Percentiles rank a stretch among this genome's conserved stretches.
Evolutionary conservation across 2,888 invertebrate genomes (phyloP).

Genomic region (Spodoptera littoralis): DNA sequence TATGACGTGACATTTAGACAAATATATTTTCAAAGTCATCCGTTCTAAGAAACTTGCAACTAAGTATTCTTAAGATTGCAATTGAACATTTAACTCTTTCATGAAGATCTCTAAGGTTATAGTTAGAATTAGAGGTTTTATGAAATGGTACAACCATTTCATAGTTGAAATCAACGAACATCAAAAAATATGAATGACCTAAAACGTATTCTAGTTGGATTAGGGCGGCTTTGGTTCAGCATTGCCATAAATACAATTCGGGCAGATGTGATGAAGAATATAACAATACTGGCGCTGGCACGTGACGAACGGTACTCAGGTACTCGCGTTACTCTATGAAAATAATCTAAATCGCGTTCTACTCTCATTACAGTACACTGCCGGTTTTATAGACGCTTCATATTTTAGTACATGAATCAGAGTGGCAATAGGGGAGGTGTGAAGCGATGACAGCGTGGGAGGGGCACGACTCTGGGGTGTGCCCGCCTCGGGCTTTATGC

Average conservation of each 20-base stretch:
- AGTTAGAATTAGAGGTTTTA: too few species aligned
- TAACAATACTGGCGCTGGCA: conserved; percentile 55
- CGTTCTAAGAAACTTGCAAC: conserved; percentile 18
- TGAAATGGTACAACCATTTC: conserved; percentile 9
- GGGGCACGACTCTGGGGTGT: conserved; percentile 73
- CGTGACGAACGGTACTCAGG: conserved; percentile 58
- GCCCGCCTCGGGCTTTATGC: conserved; percentile 80
- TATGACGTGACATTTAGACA: conserved; percentile 18
- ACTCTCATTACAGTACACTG: conserved; percentile 68
- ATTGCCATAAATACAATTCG: conserved; percentile 52
- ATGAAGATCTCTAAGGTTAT: neutral
- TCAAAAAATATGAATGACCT: neutral
- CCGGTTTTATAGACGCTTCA: conserved; percentile 69
- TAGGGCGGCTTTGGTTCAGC: conserved; percentile 29
- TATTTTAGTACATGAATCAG: conserved; percentile 75
- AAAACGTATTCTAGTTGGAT: conserved; percentile 16
- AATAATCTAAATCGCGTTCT: conserved; percentile 58
- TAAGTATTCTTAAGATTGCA: conserved; percentile 16
- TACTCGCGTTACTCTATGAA: conserved; percentile 56
- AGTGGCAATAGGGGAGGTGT: conserved; percentile 74
- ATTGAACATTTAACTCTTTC: neutral
- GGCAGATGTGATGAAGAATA: conserved; percentile 47
- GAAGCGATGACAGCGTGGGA: conserved; percentile 74
- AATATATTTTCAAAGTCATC: conserved; percentile 20
- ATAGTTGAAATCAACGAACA: neutral